phyloP scores from a whole-genome alignment of 2,888 invertebrate species.

The Drosophila differens region DNA sequence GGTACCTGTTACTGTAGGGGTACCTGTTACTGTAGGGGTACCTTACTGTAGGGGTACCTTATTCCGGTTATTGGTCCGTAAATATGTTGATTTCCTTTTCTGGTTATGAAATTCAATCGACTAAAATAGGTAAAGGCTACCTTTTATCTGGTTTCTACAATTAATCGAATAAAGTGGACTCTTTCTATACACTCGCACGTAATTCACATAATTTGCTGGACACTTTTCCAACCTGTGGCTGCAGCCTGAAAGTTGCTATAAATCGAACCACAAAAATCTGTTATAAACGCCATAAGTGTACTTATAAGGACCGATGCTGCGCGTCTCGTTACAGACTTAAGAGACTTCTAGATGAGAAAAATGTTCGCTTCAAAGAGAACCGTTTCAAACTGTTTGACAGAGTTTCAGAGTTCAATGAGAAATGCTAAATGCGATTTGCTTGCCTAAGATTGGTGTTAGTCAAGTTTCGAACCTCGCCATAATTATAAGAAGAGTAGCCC shows the following conservation, averaged over 20 bases:
- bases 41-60: too few species aligned
- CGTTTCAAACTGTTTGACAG: not conserved
- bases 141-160: not conserved
- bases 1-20: too few species aligned
- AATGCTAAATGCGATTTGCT: not conserved
- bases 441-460: conserved; percentile 11
- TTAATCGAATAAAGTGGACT: not conserved
- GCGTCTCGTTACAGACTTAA: not conserved
- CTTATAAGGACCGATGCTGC: not conserved
- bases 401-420: not conserved
- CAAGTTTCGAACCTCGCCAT: conserved; percentile 32
- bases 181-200: not conserved
- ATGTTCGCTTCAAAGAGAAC: not conserved
- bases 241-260: not conserved
- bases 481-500: conserved; percentile 25
- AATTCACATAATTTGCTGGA: not conserved
- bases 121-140: not conserved
- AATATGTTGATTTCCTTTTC: not conserved
- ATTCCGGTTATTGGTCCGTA: not conserved
- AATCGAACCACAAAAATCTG: not conserved
- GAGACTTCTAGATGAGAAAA: not conserved
- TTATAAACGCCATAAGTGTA: not conserved
- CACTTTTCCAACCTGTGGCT: not conserved
- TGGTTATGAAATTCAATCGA: not conserved
- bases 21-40: too few species aligned